Conservation (phyloP, 1,140 invertebrate species). For the Sinella curviseta region DNA sequence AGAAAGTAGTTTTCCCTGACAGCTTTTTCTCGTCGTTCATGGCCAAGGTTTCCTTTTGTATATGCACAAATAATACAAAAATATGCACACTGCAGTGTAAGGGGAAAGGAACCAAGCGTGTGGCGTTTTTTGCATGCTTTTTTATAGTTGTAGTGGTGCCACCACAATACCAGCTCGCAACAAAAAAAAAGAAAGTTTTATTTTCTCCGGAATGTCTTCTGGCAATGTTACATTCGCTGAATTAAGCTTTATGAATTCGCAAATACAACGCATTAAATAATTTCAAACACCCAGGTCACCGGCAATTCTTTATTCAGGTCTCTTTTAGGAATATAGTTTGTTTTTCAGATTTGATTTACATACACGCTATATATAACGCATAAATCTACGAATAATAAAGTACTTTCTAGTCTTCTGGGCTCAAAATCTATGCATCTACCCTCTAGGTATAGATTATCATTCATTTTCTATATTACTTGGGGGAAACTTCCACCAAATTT, state of each 20-base stretch:
- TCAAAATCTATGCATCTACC: no score
- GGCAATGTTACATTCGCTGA: neutral
- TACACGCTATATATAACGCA: neutral
- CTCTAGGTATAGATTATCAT: no score
- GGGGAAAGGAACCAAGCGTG: neutral
- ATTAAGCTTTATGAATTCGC: neutral
- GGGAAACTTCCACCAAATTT: no score
- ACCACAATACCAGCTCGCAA: no score
- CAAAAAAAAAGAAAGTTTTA: neutral
- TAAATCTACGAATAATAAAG: neutral
- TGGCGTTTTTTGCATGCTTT: neutral
- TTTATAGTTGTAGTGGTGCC: no score
- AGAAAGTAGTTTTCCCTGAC: neutral
- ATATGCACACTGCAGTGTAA: no score
- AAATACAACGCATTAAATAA: neutral
- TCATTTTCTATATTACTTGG: no score
- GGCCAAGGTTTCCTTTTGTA: neutral
- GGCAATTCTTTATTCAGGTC: slow-evolving; percentile 14
- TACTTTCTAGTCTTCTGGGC: no score
- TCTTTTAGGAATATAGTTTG: slow-evolving; percentile 3
- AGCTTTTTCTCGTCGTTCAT: neutral
- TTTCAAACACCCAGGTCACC: neutral
- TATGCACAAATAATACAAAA: neutral
- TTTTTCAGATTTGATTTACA: neutral
- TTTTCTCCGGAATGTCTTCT: neutral